phyloP scores from a whole-genome alignment of 2,888 invertebrate genomes.

The Lasioglossum morio region DNA sequence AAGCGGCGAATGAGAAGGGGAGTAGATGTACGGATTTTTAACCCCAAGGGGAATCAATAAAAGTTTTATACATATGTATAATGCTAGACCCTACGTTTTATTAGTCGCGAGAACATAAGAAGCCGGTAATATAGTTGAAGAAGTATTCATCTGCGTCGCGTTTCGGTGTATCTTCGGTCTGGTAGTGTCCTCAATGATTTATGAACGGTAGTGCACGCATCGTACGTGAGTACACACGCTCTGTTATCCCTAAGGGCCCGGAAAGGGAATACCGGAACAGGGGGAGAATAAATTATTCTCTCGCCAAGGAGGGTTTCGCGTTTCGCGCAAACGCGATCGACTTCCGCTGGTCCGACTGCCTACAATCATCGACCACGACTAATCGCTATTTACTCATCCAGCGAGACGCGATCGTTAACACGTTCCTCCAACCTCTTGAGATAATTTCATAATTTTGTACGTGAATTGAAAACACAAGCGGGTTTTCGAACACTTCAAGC shows the following conservation, averaged over 20 bases:
- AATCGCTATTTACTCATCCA: neutral
- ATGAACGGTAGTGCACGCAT: conserved; percentile 3
- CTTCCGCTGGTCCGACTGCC: neutral
- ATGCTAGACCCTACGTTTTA: too few species aligned
- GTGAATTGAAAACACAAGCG: too few species aligned
- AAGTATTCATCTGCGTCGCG: neutral
- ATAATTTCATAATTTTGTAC: neutral
- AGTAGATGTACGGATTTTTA: too few species aligned
- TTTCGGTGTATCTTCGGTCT: neutral
- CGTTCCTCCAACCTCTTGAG: neutral
- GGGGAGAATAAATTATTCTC: neutral
- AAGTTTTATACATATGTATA: too few species aligned
- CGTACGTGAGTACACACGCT: neutral
- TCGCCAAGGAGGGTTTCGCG: neutral
- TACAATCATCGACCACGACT: neutral
- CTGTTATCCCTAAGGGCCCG: conserved; percentile 7
- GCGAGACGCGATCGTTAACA: neutral
- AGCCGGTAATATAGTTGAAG: too few species aligned
- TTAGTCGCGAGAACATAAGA: too few species aligned
- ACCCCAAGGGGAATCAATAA: too few species aligned
- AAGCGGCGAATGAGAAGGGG: too few species aligned
- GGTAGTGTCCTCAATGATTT: neutral
- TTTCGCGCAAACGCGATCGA: neutral
- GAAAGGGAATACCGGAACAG: conserved; percentile 4
- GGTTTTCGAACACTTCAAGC: too few species aligned